Conservation (phyloP, 2,888 invertebrate genomes). For the Tetrapedia diversipes region DNA sequence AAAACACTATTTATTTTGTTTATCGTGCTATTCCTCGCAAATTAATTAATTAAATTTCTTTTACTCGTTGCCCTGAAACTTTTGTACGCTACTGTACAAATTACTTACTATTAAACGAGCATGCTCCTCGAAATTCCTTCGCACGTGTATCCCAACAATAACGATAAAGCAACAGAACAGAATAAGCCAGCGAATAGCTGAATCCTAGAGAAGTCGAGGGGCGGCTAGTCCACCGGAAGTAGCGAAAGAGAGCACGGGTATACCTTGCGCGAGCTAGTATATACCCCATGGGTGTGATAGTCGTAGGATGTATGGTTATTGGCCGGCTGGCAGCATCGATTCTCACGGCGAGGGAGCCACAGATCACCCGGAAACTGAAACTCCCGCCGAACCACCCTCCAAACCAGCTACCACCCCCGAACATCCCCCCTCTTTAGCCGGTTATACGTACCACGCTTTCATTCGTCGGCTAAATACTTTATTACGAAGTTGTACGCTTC, state of each 20-base stretch:
- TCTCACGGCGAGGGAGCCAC: conserved; percentile 82
- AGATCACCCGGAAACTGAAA: conserved; percentile 82
- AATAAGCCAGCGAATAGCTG: too few relatives aligned
- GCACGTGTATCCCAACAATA: too few relatives aligned
- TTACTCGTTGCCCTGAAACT: too few relatives aligned
- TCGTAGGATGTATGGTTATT: conserved; percentile 82
- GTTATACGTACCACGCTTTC: conserved; percentile 54
- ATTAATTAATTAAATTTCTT: too few relatives aligned
- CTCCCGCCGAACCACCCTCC: conserved; percentile 71
- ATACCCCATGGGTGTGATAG: conserved; percentile 81
- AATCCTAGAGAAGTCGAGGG: conserved; percentile 20
- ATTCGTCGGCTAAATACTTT: conserved; percentile 78
- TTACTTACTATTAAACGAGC: too few relatives aligned
- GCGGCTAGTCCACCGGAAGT: conserved; percentile 27
- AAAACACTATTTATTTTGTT: too few relatives aligned
- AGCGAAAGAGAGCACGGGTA: conserved; percentile 47
- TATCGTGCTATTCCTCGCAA: too few relatives aligned
- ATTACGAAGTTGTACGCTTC: conserved; percentile 77
- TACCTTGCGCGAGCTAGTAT: conserved; percentile 51
- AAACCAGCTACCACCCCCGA: conserved; percentile 26
- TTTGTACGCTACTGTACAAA: too few relatives aligned
- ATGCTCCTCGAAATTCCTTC: too few relatives aligned
- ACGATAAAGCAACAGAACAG: too few relatives aligned
- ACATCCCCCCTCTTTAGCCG: conserved; percentile 5
- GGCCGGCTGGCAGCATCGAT: conserved; percentile 82